Conservation (phyloP, 2,113 vertebrate genomes). For the Carassius gibelio region DNA sequence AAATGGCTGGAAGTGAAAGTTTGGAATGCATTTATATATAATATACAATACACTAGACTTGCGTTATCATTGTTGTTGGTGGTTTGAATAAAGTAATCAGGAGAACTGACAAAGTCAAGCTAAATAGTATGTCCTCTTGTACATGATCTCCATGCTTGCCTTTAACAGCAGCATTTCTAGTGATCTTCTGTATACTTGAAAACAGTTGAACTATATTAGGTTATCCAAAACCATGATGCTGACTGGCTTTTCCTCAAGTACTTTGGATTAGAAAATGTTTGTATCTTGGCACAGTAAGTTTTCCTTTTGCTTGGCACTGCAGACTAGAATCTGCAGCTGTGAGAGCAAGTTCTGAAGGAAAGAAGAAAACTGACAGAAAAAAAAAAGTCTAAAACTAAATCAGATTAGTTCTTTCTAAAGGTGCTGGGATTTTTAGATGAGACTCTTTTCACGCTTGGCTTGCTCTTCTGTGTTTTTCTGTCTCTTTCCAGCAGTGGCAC, state of each 20-base stretch:
- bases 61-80: not conserved
- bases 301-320: conserved; percentile 9
- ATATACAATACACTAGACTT: not conserved
- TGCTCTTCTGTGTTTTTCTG: conserved; percentile 64
- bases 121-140: not conserved
- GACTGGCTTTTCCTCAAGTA: not conserved
- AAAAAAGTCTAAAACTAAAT: not conserved
- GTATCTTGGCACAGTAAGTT: conserved; percentile 1
- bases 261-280: not conserved
- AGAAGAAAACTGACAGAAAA: not conserved
- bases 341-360: not conserved
- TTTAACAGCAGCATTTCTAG: not conserved
- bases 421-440: not conserved
- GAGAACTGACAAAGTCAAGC: not conserved
- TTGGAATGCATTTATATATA: not conserved
- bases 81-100: not conserved
- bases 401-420: not conserved
- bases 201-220: not conserved
- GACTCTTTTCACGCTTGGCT: conserved; percentile 76
- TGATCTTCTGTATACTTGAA: not conserved
- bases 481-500: conserved; percentile 76
- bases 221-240: not conserved
- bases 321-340: not conserved
- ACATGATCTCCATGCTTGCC: not conserved
- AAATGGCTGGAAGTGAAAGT: not conserved